Conservation (phyloP, 1,140 invertebrate species). For the Apis florea region DNA sequence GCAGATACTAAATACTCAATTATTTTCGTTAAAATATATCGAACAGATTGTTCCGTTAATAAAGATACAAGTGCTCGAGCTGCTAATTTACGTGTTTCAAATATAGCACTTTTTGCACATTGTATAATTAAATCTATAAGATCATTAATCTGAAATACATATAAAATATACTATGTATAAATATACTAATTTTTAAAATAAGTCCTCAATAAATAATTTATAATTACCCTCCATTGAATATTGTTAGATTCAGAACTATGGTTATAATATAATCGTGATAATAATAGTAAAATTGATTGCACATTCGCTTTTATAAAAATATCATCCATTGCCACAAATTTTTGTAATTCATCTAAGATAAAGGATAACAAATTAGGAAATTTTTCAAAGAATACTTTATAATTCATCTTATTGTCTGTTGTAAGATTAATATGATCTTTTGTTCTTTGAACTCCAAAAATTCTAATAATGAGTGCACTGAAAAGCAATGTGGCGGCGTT, state of each 20-base stretch:
- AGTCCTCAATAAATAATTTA: background rate
- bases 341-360: conserved; percentile 85
- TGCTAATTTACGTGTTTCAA: conserved; percentile 85
- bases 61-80: conserved; percentile 85
- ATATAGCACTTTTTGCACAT: conserved; percentile 82
- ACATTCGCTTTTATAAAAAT: conserved; percentile 80
- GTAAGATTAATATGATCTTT: conserved; percentile 87
- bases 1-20: conserved; percentile 63
- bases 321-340: conserved; percentile 77
- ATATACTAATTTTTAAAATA: background rate
- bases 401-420: conserved; percentile 89
- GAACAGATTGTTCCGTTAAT: conserved; percentile 76
- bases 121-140: conserved; percentile 77
- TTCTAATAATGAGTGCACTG: conserved; percentile 90
- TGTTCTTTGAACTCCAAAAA: conserved; percentile 93
- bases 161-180: background rate
- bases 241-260: conserved; percentile 83
- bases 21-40: conserved; percentile 66
- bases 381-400: conserved; percentile 90
- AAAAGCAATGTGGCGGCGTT: conserved; percentile 94
- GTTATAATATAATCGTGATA: conserved; percentile 89
- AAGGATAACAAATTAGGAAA: conserved; percentile 91
- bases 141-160: conserved; percentile 72
- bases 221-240: conserved; percentile 83
- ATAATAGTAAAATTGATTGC: conserved; percentile 90